Evolutionary conservation across 2,113 vertebrate species (phyloP), one percentile per base, ranked within the genome.

Genomic region (Riparia riparia): DNA sequence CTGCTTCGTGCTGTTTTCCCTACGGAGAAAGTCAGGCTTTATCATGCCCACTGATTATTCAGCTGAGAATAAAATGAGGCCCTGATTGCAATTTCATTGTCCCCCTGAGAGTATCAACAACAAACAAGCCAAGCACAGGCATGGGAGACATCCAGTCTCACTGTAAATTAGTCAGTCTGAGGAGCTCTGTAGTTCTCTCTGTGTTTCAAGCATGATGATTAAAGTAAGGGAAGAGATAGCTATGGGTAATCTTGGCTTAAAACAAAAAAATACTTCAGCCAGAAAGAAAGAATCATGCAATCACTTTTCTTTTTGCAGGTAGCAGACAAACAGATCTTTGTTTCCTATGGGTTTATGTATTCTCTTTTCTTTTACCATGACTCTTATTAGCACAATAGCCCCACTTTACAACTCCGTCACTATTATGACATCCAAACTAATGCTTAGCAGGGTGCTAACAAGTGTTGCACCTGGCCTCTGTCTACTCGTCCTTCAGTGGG

Each of bases 31-130:
- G 47, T 85, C 89, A 60, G 42, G 51, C 79, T 95, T 86, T 86
- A 92, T 89, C 50, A 24, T 90, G 93, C 44, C 68, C 68, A 81
- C 89, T 95, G 94, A 89, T 95, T 95, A 89, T 73, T 76, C 89
- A 95, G 45, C 93, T 81, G 89, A 93, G 76, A 93, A 89, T 93
- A 83, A 96, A 95, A 89, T 91, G 90, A 78, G 34, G 61, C 47
- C 42, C 60, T 74, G 91, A 95, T 95, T 82, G 80, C 1, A 0
- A 34, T 88, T 88, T 95, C 31, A 28, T 78, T 93, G 26, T 86
- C 64, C 85, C 42, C 63, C 31, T 29, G 90, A 77, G 90, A 92
- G 92, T 76, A 17, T 72, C 58, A 51, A 31, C 63, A 65, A 71
- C 45, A 73, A 25, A 77, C 22, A 90, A 70, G 79, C 63, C 82